Evolutionary conservation across 2,888 invertebrate species (phyloP).

Genomic region (Boloria euphrosyne): DNA sequence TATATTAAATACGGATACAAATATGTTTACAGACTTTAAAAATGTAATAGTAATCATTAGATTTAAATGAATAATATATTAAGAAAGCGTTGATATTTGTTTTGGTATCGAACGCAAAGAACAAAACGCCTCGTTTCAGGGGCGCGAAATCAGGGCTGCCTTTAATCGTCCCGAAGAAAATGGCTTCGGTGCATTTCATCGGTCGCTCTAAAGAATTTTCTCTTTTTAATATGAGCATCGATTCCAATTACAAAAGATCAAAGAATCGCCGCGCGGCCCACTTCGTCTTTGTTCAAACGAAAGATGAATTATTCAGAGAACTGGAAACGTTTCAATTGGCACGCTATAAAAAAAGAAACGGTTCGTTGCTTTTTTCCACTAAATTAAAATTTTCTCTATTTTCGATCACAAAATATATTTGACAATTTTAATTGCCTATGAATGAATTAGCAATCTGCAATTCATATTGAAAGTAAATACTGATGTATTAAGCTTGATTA

Average conservation of each 20-base stretch:
- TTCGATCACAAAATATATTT: constrained; percentile 65
- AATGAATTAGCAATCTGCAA: constrained; percentile 11
- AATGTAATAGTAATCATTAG: no score
- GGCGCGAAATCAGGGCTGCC: constrained; percentile 65
- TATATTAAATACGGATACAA: no score
- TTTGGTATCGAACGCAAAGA: constrained; percentile 13
- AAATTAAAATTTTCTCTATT: constrained; percentile 79
- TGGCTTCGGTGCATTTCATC: constrained; percentile 80
- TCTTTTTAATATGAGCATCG: constrained; percentile 83
- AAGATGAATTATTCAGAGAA: constrained; percentile 82
- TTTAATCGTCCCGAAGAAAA: constrained; percentile 75
- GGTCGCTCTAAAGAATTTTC: constrained; percentile 73
- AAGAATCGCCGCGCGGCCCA: constrained; percentile 82
- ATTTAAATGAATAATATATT: no score
- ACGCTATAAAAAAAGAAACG: constrained; percentile 81
- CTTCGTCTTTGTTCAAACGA: constrained; percentile 82
- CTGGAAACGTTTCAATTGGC: constrained; percentile 83
- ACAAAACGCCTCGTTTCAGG: constrained; percentile 44
- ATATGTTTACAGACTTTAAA: no score
- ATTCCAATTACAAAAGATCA: constrained; percentile 83
- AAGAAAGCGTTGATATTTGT: constrained; percentile 1
- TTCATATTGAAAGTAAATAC: neutral
- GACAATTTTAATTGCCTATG: constrained; percentile 42
- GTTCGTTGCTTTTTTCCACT: constrained; percentile 80
- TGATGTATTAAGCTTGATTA: no score